A percentile compares a stretch with the other conserved stretches of the same genome.
phyloP scores from a whole-genome alignment of 2,888 invertebrate genomes.

The Iselma pallidipennis region DNA sequence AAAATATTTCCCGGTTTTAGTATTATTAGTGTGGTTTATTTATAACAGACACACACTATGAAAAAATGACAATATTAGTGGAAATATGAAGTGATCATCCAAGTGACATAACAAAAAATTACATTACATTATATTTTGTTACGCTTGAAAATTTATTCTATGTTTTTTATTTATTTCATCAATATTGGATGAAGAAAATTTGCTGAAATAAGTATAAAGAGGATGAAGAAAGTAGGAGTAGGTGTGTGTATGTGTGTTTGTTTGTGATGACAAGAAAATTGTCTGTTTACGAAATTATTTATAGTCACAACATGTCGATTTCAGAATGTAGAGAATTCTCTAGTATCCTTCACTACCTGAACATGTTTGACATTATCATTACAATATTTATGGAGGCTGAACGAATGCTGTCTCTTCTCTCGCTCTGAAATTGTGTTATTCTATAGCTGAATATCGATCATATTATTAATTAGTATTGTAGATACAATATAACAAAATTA shows the following conservation, averaged over 20 bases:
- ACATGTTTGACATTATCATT: neutral
- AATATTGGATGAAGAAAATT: no score
- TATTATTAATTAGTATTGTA: neutral
- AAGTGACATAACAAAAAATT: no score
- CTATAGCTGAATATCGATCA: neutral
- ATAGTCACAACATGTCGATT: neutral
- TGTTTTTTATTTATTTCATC: no score
- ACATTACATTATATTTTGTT: neutral
- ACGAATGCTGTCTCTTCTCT: neutral
- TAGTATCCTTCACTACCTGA: neutral
- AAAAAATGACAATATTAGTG: neutral
- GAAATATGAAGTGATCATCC: neutral
- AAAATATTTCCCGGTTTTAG: constrained; percentile 11
- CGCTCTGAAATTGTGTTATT: no score
- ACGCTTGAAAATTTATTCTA: no score
- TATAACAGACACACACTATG: neutral
- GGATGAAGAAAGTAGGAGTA: no score
- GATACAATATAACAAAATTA: neutral
- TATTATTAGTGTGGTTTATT: neutral
- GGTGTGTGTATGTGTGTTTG: neutral
- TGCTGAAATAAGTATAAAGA: no score
- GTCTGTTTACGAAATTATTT: neutral
- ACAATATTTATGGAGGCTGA: neutral
- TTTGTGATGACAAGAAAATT: neutral
- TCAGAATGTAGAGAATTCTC: no score